Conservation (phyloP, 2,113 vertebrate genomes). For the Triplophysa tibetana region DNA sequence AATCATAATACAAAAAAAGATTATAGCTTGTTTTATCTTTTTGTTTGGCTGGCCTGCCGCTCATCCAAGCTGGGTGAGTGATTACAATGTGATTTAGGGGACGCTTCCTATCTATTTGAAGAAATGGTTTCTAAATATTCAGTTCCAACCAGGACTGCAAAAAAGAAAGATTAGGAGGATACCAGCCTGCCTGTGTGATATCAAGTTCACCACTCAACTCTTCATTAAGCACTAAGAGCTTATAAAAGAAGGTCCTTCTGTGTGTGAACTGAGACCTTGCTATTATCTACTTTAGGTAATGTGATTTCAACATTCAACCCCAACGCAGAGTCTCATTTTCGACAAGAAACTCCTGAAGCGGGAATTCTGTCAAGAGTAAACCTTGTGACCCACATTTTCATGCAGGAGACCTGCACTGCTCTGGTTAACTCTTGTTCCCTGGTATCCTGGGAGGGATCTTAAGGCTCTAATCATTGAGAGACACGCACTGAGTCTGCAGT, state of each 20-base stretch:
- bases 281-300: constrained; percentile 30
- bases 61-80: neutral
- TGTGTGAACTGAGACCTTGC: neutral
- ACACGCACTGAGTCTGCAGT: constrained; percentile 2
- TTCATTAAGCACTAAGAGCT: constrained; percentile 10
- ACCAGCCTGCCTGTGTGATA: neutral
- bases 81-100: constrained; percentile 16
- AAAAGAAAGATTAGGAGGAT: constrained; percentile 23
- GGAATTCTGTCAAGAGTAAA: constrained; percentile 23
- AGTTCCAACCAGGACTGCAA: neutral
- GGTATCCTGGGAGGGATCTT: constrained; percentile 24
- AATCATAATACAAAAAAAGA: neutral
- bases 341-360: constrained; percentile 7
- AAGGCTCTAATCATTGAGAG: constrained; percentile 39
- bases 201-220: constrained; percentile 25
- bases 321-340: constrained; percentile 1
- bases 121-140: constrained; percentile 23
- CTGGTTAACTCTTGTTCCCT: constrained; percentile 33
- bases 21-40: neutral
- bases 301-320: neutral
- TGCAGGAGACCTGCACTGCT: constrained; percentile 34
- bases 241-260: constrained; percentile 14
- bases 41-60: neutral
- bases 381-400: constrained; percentile 40
- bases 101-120: constrained; percentile 6